A percentile compares a stretch with the other conserved stretches of the same genome.
Evolutionary conservation across 2,888 invertebrate species (phyloP).

Genomic region (Rhagophthalmus giganteus): DNA sequence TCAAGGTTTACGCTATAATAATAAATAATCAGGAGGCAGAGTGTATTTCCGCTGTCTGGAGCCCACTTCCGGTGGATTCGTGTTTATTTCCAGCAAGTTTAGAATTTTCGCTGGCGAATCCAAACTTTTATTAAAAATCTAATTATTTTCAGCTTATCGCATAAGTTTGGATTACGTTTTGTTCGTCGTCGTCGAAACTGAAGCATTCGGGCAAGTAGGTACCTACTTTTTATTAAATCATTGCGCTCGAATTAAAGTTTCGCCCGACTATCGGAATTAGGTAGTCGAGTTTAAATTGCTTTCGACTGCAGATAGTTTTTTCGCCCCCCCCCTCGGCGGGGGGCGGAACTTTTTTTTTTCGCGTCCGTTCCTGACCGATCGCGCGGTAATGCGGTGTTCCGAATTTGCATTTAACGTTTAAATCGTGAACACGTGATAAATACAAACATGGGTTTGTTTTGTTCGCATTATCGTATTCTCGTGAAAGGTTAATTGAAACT

Average conservation of each 20-base stretch:
- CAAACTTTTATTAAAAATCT: slow-evolving; percentile 31
- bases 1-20: slow-evolving; percentile 47
- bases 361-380: not conserved
- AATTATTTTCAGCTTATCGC: slow-evolving; percentile 25
- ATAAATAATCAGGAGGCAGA: slow-evolving; percentile 52
- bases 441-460: too few species aligned
- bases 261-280: slow-evolving; percentile 14
- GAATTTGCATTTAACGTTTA: too few species aligned
- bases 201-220: slow-evolving; percentile 8
- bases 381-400: too few species aligned
- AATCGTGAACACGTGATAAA: too few species aligned
- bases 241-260: slow-evolving; percentile 23
- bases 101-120: slow-evolving; percentile 26
- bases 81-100: slow-evolving; percentile 33
- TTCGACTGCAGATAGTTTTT: too few species aligned
- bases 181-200: slow-evolving; percentile 5
- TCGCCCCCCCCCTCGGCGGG: too few species aligned
- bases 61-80: slow-evolving; percentile 34
- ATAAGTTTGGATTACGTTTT: slow-evolving; percentile 24
- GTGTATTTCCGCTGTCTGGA: slow-evolving; percentile 48
- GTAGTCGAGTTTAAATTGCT: not conserved
- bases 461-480: too few species aligned
- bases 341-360: not conserved
- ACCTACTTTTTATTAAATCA: slow-evolving; percentile 17
- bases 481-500: too few species aligned